Base-by-base conservation (phyloP, 1,140 invertebrate genomes). In the Euura saliciscinereae region DNA sequence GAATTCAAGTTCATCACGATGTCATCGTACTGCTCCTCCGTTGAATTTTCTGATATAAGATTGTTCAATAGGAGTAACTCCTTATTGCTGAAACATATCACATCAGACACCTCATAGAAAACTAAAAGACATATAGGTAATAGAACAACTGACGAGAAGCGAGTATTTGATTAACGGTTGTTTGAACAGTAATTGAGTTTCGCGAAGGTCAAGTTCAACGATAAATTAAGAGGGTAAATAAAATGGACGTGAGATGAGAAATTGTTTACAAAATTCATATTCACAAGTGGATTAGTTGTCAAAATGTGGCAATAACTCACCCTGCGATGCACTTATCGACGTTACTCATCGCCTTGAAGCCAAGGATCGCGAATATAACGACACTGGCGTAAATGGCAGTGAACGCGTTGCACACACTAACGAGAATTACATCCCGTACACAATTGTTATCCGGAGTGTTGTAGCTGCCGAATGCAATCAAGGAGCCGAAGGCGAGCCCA, bases 381-480 rank as follows among this genome's bases (percentile, higher is more conserved):
- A 98, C 93, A 75, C 95, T 97, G 42, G 97, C 96, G 86, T 98
- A 98, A 78, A 99, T 93, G 66, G 96, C 97, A 11, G 97, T 98
- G 72, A 95, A 88, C 44, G 96, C 95, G 88, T 99, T 98, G 77
- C 95, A 95, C 10, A 95, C 87, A 8, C 96, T 97, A 68, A 98
- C 95, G 43, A 97, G 88, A 46, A 98, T 90, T 10, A 97, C 95
- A 83, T 99, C 97, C 75, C 94, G 87, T 51, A 96, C 94, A 83
- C 95, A 96, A 86, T 97, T 96, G 87, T 97, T 97, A 82, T 96
- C 93, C 1, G 94, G 93, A 4, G 94, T 93, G 81, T 97, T 97
- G 88, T 97, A 97, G 69, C 94, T 95, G 59, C 95, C 95, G 80
- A 97, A 97, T 2, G 96, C 95, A 78, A 97, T 97, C 44, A 97